phyloP scores from a whole-genome alignment of 2,113 vertebrate genomes.

The Hassar affinis region DNA sequence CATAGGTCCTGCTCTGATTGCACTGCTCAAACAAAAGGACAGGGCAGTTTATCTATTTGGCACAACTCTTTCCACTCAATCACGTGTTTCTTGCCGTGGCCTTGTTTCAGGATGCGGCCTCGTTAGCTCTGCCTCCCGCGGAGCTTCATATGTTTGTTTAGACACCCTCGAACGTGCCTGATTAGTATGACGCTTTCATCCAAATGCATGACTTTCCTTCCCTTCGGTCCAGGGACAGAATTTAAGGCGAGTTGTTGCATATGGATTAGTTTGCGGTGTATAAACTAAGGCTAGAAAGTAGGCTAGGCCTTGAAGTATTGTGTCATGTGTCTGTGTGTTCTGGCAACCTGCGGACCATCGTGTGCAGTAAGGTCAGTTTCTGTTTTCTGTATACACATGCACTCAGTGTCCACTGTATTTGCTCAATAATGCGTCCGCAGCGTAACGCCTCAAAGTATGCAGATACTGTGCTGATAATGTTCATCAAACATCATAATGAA shows the following conservation, averaged over 20 bases:
- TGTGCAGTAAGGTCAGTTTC: not conserved
- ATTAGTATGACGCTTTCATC: not conserved
- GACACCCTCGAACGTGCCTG: not conserved
- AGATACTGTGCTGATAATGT: too few relatives aligned
- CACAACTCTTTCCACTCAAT: constrained; percentile 19
- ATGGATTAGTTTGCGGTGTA: not conserved
- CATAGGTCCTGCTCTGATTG: constrained; percentile 30
- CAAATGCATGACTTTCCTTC: not conserved
- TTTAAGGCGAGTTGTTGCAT: not conserved
- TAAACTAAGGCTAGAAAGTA: not conserved
- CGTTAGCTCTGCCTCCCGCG: not conserved
- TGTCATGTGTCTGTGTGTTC: not conserved
- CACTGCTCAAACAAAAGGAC: constrained; percentile 25
- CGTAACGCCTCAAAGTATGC: too few relatives aligned
- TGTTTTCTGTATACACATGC: not conserved
- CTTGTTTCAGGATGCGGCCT: not conserved
- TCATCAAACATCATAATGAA: too few relatives aligned
- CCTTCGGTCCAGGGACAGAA: not conserved
- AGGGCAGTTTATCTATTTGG: constrained; percentile 35
- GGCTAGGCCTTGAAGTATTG: not conserved
- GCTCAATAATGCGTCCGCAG: too few relatives aligned
- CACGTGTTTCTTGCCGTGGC: not conserved
- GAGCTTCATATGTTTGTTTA: not conserved
- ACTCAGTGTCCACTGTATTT: too few relatives aligned
- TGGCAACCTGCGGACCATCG: not conserved